These are phyloP conservation scores for Thomomys bottae DNA, from an alignment of 2,113 vertebrate genomes.

Conservation along the genomic window DNA sequence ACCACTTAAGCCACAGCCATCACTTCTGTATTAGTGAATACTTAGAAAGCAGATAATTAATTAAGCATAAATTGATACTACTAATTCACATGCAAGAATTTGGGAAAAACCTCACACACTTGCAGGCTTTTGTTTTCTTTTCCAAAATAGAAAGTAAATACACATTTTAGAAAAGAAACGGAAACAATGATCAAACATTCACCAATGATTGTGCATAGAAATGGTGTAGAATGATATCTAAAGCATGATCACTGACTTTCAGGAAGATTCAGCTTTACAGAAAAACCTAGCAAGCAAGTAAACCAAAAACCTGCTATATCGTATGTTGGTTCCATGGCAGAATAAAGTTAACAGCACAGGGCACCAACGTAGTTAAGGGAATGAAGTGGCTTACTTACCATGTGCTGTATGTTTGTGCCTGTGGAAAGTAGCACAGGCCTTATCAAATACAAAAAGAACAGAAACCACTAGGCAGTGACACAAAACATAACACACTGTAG, in stretches of 20 bases:
- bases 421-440: background rate
- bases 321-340: background rate
- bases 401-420: background rate
- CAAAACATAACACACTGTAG: background rate
- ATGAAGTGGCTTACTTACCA: background rate
- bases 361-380: background rate
- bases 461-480: background rate
- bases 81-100: constrained; percentile 42
- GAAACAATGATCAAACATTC: constrained; percentile 6
- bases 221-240: background rate
- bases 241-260: background rate
- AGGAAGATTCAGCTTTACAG: background rate
- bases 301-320: background rate
- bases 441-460: background rate
- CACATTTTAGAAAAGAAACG: background rate
- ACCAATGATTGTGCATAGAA: background rate
- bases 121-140: constrained; percentile 24
- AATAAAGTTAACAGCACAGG: background rate
- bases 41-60: background rate
- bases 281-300: constrained; percentile 8
- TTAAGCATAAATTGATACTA: constrained; percentile 20
- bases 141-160: background rate
- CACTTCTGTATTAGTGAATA: constrained; percentile 31
- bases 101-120: constrained; percentile 18
- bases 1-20: too few relatives aligned